These are phyloP conservation scores for Drosophila histrio DNA, from an alignment of 2,888 invertebrate species.

Conservation along the genomic window DNA sequence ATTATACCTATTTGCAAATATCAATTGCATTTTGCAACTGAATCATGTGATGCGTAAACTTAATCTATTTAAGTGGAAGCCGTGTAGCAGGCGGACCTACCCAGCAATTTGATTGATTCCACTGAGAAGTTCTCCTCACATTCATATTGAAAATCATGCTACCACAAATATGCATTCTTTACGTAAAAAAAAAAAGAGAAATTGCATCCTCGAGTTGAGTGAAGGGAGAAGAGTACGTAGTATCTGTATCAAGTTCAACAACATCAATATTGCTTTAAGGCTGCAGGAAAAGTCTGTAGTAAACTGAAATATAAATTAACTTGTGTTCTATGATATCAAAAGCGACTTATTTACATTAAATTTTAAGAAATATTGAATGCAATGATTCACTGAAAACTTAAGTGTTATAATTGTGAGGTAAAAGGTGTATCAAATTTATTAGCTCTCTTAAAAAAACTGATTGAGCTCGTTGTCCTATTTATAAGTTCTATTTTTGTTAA, in stretches of 20 bases:
- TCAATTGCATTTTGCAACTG: constrained; percentile 4
- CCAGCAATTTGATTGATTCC: background rate
- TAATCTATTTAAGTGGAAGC: constrained; percentile 10
- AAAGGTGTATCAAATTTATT: too few relatives aligned
- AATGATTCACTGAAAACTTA: background rate
- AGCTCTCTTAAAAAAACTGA: too few relatives aligned
- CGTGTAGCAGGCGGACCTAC: background rate
- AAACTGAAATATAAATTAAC: too few relatives aligned
- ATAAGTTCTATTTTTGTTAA: too few relatives aligned
- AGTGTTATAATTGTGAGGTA: too few relatives aligned
- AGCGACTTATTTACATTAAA: background rate
- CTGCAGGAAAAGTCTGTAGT: too few relatives aligned
- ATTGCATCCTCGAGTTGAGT: background rate
- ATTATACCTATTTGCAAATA: constrained; percentile 23
- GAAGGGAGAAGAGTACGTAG: background rate
- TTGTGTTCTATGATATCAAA: background rate
- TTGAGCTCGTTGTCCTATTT: too few relatives aligned
- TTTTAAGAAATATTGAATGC: background rate
- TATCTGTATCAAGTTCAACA: background rate
- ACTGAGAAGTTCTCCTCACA: background rate
- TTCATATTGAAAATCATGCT: background rate
- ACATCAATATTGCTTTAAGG: background rate
- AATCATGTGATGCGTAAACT: background rate
- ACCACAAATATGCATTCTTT: background rate
- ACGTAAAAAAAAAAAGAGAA: background rate